Conservation (phyloP, 2,797 vertebrate species). For the Malacoraja senta region DNA sequence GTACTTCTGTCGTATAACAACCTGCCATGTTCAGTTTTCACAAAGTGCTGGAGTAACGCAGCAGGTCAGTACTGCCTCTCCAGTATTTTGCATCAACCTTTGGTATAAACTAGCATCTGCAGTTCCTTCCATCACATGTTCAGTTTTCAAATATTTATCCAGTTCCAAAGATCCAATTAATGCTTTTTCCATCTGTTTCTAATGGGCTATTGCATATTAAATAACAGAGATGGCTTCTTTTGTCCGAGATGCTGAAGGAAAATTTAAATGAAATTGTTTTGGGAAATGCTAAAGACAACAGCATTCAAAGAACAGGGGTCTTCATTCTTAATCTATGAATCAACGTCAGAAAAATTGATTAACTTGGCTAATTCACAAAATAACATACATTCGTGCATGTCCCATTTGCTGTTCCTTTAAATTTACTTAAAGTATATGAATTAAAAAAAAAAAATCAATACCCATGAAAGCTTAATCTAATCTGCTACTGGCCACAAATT, state of each 20-base stretch:
- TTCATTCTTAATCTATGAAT: neutral
- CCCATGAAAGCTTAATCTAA: neutral
- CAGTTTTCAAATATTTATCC: no score
- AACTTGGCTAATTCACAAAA: neutral
- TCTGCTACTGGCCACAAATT: neutral
- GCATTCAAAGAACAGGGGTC: neutral
- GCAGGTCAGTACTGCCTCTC: no score
- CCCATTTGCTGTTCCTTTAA: neutral
- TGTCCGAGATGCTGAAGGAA: neutral
- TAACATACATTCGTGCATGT: neutral
- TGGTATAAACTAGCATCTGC: no score
- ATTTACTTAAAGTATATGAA: neutral
- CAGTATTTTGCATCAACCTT: no score
- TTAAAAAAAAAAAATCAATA: neutral
- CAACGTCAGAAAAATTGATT: neutral
- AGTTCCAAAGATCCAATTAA: neutral
- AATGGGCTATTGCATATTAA: neutral
- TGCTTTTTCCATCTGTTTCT: neutral
- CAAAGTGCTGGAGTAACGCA: no score
- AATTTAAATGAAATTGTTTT: neutral
- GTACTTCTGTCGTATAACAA: neutral
- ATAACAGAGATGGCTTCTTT: neutral
- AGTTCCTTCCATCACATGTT: no score
- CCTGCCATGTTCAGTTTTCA: no score
- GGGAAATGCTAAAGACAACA: neutral